Evolutionary conservation across 1,140 invertebrate genomes (phyloP), one percentile per base, ranked within the genome.

Genomic region (Drosophila azteca): DNA sequence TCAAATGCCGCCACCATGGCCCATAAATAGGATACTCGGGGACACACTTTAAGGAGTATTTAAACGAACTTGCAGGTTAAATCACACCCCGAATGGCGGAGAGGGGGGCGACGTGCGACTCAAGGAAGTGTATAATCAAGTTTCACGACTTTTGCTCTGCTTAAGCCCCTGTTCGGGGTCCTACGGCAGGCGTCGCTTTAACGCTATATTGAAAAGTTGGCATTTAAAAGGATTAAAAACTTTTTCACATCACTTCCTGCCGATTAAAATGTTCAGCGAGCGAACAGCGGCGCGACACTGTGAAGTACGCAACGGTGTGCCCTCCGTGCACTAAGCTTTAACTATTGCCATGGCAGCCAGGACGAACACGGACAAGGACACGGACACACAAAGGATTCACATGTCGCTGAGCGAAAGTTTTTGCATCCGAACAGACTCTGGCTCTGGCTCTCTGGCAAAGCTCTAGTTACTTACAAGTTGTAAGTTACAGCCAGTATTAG

Each of bases 181-280:
- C 35, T 35, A 9, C 9, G 9, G 3, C 3, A 26, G 15, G 29
- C 51, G 22, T 6, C 29, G 59, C 72, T 60, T 72, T 54, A 50
- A 74, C 48, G 48, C 45, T 52, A 53, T 65, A 75, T 79, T 55
- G 70, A 79, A 79, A 71, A 76, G 58, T 77, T 77, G 22, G 22
- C 74, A 77, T 77, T 77, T 77, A 77, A 77, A 77, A 29, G 74
- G 74, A 77, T 77, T 77, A 77, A 77, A 77, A 77, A 77, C 58
- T 77, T 77, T 77, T 77, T 70, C 74, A 70, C 74, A 77, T 77
- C 73, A 77, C 77, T 77, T 77, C 74, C 74, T 77, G 48, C 74
- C 74, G 74, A 77, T 77, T 77, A 77, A 77, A 77, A 64, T 77
- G 66, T 77, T 77, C 73, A 59, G 49, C 53, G 66, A 45, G 46